Base-by-base conservation (phyloP, 2,888 invertebrate genomes). In the Formica aserva region DNA sequence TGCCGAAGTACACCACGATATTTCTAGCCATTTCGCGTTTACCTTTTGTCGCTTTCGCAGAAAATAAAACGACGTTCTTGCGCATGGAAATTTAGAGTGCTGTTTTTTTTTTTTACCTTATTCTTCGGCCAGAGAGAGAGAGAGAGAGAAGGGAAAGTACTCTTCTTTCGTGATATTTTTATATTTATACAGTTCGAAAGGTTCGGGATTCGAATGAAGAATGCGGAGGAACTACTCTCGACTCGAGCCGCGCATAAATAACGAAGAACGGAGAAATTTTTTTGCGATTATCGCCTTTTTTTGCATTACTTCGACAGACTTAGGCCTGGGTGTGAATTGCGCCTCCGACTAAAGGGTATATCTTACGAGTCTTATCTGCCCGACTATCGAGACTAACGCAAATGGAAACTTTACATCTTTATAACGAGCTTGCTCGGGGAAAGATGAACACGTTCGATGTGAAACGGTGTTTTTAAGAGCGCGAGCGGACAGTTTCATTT, bases 1-100 rank as follows among this genome's bases (percentile, higher is more conserved):
- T 89, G 89, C 89, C 89, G 86, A 90, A 86, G 89, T 90, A 90
- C 90, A 89, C 89, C 89, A 82, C 74, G 67, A 82, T 52, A 52
- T 77, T 84, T 76, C 83, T 83, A 85, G 83, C 86, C 82, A 83
- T 86, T 5, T 52, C 76, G 69, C 65, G 71, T 82, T 82, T 77
- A 62, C 84, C 75, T 45, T 22, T 35, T 69, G 62, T 69, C 41
- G 60, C 69, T 78, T 75, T 69, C 41, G 65, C 75, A 62, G 83
- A 80, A 83, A 76, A 67, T 84, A 83, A 80, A 75, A 89, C 81
- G 81, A 84, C 84, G 81, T 82, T 84, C 60, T 45, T 52, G 57
- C 32, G 57, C 76, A 63, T 29, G 57, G 18, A 72, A 72, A 72
- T 72, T 78, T 72, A 22, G 22, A 41, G 52, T 48, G 57, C 15